Evolutionary conservation across 2,797 vertebrate genomes (phyloP), one percentile per base, ranked within the genome.

Genomic region (Gallinago nigripennis): DNA sequence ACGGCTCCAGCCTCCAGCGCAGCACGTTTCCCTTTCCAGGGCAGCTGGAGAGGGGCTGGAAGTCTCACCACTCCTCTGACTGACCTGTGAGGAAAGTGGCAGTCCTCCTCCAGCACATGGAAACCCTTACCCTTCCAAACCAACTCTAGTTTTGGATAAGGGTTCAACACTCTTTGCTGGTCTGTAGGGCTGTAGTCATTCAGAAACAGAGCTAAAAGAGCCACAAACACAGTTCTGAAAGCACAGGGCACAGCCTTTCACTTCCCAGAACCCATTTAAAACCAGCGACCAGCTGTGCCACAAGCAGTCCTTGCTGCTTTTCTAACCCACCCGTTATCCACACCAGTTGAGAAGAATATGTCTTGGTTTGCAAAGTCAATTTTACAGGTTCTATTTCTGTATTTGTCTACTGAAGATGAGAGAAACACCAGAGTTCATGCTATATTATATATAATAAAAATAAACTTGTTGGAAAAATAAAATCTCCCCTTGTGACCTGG

Each of bases 1-100:
- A 1, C 2, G 4, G 50, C n/a, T 71, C 17, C 12, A 24, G 57
- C 70, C 37, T 43, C 65, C 7, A 2, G 60, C 4, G 0, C 48
- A 16, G 57, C 65, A 21, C 4, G 2, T 69, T 66, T 64, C 33
- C 37, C 37, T 57, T 37, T 51, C 11, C 31, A 7, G 21, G 28
- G 33, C 54, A 43, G 73, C 64, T 3, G 8, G 31, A 57, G 48
- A 25, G 69, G 68, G 60, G 46, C 75, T 70, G 50, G 68, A 45
- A 43, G 64, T 23, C 18, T 57, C 76, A 11, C 64, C 2, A 2
- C 24, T 61, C 19, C 76, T 37, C 61, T 25, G 69, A 51, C 45
- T 80, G 73, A 41, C 23, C 28, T 19, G 0, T 3, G 2, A 46
- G 65, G 73, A 87, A 56, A 61, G 48, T 8, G 3, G 30, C 0